Percentiles rank a stretch among this genome's conserved stretches.
Conservation (phyloP, 2,888 invertebrate genomes). For the Amiota minor region DNA sequence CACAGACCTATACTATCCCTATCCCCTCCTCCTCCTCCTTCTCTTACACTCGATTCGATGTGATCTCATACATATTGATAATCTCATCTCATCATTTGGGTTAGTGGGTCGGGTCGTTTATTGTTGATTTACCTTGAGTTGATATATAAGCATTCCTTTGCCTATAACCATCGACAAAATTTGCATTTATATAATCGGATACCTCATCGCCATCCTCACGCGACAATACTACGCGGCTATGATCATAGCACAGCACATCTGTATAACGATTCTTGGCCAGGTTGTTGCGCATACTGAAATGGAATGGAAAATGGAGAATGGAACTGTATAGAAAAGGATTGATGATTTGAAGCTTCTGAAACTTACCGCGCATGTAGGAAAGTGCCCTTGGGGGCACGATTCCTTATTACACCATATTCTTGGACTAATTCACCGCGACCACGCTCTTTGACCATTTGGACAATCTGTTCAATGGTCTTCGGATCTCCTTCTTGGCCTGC, state of each 20-base stretch:
- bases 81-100: background rate
- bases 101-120: conserved; percentile 18
- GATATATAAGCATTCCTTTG: conserved; percentile 98
- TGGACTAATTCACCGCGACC: conserved; percentile 87
- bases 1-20: too few relatives aligned
- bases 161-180: conserved; percentile 98
- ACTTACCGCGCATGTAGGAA: conserved; percentile 88
- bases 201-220: conserved; percentile 80
- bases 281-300: conserved; percentile 78
- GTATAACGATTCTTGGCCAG: conserved; percentile 92
- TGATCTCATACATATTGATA: too few relatives aligned
- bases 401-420: conserved; percentile 92
- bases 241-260: conserved; percentile 96
- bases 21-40: too few relatives aligned
- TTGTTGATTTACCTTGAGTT: conserved; percentile 84
- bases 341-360: background rate
- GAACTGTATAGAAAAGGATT: background rate
- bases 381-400: conserved; percentile 87
- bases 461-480: conserved; percentile 79
- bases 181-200: conserved; percentile 97
- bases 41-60: too few relatives aligned
- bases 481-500: conserved; percentile 82
- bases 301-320: background rate
- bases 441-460: conserved; percentile 79
- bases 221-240: conserved; percentile 90